Evolutionary conservation across 2,113 vertebrate species (phyloP), one percentile per base, ranked within the genome.

Genomic region (Loxodonta africana): DNA sequence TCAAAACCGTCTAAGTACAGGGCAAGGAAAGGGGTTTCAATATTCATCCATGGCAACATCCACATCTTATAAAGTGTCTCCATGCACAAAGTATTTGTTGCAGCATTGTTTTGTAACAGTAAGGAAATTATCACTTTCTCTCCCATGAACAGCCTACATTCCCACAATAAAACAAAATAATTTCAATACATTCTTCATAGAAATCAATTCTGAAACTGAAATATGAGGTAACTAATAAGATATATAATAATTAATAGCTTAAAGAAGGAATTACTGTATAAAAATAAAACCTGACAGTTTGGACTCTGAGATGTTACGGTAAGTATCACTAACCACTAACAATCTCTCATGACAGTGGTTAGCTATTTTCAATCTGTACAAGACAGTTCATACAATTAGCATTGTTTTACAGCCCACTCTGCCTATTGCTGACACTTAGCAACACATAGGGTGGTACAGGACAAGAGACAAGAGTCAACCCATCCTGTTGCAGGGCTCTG

Each of bases 251-350:
- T 23, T 93, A 20, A 76, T 2, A 51, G 23, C 20, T 60, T 53
- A 80, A 83, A 80, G 53, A 12, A 95, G 23, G 18, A 97, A 95
- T 65, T 81, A 86, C 1, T 83, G 1, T 7, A 83, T 91, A 83
- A 92, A 96, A 91, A 78, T 73, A 94, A 95, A 96, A 89, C 12
- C 18, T 87, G 44, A 62, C 33, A 90, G 53, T 90, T 90, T 91
- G 71, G 63, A 81, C 30, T 93, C 74, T 73, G 57, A 83, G 23
- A 91, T 90, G 14, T 76, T 96, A 67, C 10, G 2, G 8, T 81
- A 95, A 78, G 2, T 65, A 80, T 71, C 77, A 95, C 51, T 33
- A 78, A 60, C 18, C 44, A 33, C 10, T 51, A 88, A 91, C 23
- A 60, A 78, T 53, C 20, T 65, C 30, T 91, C 33, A 67, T 71